Evolutionary conservation across 2,113 vertebrate species (phyloP), one percentile per base, ranked within the genome.

Genomic region (Cichladusa arquata): DNA sequence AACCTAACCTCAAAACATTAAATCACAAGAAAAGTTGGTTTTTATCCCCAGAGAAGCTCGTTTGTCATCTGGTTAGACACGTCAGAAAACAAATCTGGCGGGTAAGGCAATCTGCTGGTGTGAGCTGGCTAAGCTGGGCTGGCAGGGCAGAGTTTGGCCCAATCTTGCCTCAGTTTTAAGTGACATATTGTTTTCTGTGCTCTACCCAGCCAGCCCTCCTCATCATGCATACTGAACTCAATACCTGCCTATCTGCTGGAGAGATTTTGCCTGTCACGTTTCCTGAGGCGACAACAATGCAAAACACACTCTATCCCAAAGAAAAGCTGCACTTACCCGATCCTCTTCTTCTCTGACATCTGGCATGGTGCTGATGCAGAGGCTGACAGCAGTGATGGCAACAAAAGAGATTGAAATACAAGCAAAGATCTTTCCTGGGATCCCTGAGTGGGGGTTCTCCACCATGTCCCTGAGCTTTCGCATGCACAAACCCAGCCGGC

Each of bases 351-450:
- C 99, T 89, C 99, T 97, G 86, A 99, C 97, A 93, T 99, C 99
- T 7, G 99, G 99, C 99, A 99, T 99, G 96, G 99, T 99, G 97
- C 99, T 99, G 94, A 99, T 97, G 95, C 99, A 99, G 92, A 99
- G 98, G 86, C 99, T 99, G 81, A 99, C 98, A 3, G 99, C 98
- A 4, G 99, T 99, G 97, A 99, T 99, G 91, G 98, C 99, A 95
- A 99, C 99, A 95, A 99, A 99, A 65, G 98, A 93, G 89, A 99
- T 92, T 0, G 99, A 99, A 86, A 99, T 98, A 79, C 98, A 99
- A 94, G 99, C 99, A 78, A 99, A 99, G 96, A 99, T 98, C 98
- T 99, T 99, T 90, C 99, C 99, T 2, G 99, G 99, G 31, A 99
- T 97, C 20, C 99, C 99, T 1, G 99, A 99, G 96, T 98, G 99